Base-by-base conservation (phyloP, 35 echinoderm and acorn worm species). In the Holothuria glaberrima region DNA sequence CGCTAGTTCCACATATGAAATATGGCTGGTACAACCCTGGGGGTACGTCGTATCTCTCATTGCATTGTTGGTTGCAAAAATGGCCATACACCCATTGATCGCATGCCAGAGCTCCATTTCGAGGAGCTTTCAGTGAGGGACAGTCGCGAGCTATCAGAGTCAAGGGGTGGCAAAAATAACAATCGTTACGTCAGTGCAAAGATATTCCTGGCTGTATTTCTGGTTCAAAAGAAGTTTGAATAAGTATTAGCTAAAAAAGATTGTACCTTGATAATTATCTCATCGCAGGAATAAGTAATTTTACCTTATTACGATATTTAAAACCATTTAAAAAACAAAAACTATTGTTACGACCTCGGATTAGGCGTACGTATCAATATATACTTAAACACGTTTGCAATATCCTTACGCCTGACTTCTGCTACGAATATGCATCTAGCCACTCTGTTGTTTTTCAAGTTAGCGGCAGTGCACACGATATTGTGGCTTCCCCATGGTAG, bases 401-500 rank as follows among this genome's bases (percentile, higher is more conserved):
- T n/a, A n/a, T n/a, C 64, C 9, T 68, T 68, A 68, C 64, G 64
- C 6, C n/a, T 68, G 19, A 68, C 64, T 68, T 68, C 64, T 20
- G 19, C 64, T 4, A 32, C 30, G n/a, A 68, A 68, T 12, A 14
- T 12, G 19, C 64, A 68, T 28, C n/a, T 12, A 1, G 64, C 30
- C 1, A 32, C 19, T 26, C 30, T 68, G 64, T 32, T 68, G 64
- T 68, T 68, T 12, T 32, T 32, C 64, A 19, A 9, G 13, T 68
- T 68, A 1, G 22, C 30, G n/a, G 64, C 64, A 68, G 64, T 68
- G 64, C 64, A 68, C 19, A 68, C 64, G 64, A 68, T 68, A 16
- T 68, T 68, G 64, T 68, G 64, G n/a, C 24, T 68, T 68, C 64
- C 64, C 64, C 64, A 68, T 10, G 64, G 64, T 10, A 68, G 64